Evolutionary conservation across 2,113 vertebrate species (phyloP).

Genomic region (Nicator chloris): DNA sequence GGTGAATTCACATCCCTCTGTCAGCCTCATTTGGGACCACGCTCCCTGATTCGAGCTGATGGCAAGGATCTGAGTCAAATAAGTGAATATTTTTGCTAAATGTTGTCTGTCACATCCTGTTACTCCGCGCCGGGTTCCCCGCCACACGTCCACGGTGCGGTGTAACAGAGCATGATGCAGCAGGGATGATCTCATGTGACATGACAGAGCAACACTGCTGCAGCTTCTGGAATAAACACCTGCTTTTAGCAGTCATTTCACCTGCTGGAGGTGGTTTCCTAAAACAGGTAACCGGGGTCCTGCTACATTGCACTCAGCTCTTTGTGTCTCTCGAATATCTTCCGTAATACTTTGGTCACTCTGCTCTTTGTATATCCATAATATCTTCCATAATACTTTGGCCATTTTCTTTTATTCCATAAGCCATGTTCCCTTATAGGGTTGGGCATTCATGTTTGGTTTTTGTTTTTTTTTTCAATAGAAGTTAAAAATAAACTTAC

Average conservation of each 20-base stretch:
- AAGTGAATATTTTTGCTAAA: constrained; percentile 44
- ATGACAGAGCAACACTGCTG: not conserved
- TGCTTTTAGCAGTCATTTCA: not conserved
- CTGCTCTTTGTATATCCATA: not conserved
- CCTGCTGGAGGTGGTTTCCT: not conserved
- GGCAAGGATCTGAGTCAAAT: constrained; percentile 1
- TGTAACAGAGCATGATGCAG: not conserved
- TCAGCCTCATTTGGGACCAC: not conserved
- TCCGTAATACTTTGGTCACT: fast-evolving
- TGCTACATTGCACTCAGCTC: not conserved
- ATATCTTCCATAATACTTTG: not conserved
- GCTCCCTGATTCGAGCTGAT: constrained; percentile 38
- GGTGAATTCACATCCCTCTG: not conserved
- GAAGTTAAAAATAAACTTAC: not conserved
- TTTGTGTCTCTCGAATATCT: not conserved
- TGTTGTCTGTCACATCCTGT: constrained; percentile 62
- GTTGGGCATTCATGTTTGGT: not conserved
- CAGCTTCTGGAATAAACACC: not conserved
- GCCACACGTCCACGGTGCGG: not conserved
- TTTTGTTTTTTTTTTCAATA: not conserved
- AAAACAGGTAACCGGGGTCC: not conserved
- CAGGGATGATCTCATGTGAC: not conserved
- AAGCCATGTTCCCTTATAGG: not conserved
- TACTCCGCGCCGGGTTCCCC: not conserved
- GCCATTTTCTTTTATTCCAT: not conserved